Conservation (phyloP, 1,140 invertebrate species). For the Eufriesea mexicana region DNA sequence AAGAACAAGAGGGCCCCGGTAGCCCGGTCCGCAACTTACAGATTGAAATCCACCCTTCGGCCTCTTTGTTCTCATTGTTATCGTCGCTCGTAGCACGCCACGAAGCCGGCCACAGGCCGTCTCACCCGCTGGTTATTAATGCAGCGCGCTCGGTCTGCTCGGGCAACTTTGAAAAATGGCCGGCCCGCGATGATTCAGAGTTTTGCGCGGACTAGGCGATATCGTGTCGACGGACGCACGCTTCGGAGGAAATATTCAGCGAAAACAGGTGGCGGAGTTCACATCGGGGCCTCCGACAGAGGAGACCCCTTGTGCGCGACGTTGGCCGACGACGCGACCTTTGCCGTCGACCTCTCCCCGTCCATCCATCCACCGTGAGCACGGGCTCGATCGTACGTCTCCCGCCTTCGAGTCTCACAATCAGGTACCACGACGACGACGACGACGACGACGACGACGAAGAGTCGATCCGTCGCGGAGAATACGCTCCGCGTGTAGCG, state of each 20-base stretch:
- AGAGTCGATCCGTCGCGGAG: too few species aligned
- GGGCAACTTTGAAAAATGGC: constrained; percentile 69
- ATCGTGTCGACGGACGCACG: constrained; percentile 57
- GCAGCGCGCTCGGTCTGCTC: constrained; percentile 52
- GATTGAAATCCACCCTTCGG: constrained; percentile 69
- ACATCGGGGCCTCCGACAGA: constrained; percentile 41
- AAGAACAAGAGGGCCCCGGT: constrained; percentile 42
- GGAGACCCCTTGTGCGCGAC: constrained; percentile 18
- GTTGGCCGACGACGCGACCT: background rate
- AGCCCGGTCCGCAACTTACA: constrained; percentile 51
- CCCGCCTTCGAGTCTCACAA: background rate
- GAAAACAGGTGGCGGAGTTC: constrained; percentile 65
- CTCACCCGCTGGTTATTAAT: constrained; percentile 67
- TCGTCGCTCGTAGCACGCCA: constrained; percentile 59
- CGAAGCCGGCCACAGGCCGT: constrained; percentile 57
- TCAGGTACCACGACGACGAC: too few species aligned
- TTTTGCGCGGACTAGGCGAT: constrained; percentile 60
- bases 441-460: too few species aligned
- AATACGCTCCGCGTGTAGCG: too few species aligned
- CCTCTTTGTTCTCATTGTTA: constrained; percentile 69
- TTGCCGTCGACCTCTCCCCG: constrained; percentile 6
- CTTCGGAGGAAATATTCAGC: constrained; percentile 58
- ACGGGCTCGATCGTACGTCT: background rate
- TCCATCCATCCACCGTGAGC: background rate
- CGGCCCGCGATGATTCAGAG: constrained; percentile 67